Evolutionary conservation across 2,797 vertebrate species (phyloP).

Genomic region (Ambastaia sidthimunki): DNA sequence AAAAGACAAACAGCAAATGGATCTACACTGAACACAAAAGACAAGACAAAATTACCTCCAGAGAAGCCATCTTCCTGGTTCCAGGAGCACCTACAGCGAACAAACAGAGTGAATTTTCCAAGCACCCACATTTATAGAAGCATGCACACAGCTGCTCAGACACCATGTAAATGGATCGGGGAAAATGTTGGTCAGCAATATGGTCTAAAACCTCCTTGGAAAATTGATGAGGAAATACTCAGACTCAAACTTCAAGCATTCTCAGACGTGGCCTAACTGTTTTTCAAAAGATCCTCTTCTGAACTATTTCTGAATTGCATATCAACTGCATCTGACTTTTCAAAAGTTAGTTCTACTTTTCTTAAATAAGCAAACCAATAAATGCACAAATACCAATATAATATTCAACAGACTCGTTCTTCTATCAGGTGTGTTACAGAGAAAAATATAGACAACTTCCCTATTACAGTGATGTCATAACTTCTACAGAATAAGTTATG

Average conservation of each 20-base stretch:
- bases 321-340: background rate
- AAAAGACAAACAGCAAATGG: background rate
- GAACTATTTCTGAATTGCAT: background rate
- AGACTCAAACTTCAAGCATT: background rate
- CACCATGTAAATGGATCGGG: background rate
- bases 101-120: background rate
- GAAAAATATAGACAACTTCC: background rate
- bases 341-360: background rate
- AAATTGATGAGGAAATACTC: background rate
- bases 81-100: constrained; percentile 66
- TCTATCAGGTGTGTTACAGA: background rate
- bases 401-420: background rate
- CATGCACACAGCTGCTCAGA: background rate
- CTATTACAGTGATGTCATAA: background rate
- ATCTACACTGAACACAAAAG: background rate
- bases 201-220: background rate
- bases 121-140: background rate
- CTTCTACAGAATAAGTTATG: background rate
- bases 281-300: background rate
- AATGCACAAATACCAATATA: background rate
- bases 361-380: background rate
- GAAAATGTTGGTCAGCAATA: background rate
- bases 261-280: background rate
- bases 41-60: constrained; percentile 70
- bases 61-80: constrained; percentile 65